Conservation (phyloP, 1,140 invertebrate species). For the Holcopasites calliopsidis region DNA sequence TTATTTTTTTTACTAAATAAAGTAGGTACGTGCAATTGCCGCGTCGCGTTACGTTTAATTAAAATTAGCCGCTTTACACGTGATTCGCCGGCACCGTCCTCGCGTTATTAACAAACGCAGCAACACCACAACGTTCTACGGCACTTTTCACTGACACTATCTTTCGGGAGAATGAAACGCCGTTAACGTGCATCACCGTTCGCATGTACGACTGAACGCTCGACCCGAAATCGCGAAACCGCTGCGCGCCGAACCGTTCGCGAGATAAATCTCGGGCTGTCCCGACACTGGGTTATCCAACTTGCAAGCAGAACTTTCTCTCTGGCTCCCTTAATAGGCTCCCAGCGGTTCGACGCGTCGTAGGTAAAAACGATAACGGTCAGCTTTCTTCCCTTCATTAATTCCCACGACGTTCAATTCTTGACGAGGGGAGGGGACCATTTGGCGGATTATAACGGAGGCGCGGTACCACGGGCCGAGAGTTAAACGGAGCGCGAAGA, state of each 20-base stretch:
- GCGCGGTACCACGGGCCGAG: slow-evolving; percentile 15
- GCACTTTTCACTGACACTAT: too few relatives aligned
- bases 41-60: not conserved
- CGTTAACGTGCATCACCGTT: not conserved
- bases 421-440: not conserved
- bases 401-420: too few relatives aligned
- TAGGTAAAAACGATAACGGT: not conserved
- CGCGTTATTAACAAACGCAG: too few relatives aligned
- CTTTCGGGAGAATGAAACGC: not conserved
- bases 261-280: not conserved
- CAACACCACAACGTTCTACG: too few relatives aligned
- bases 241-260: not conserved
- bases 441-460: slow-evolving; percentile 42
- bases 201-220: not conserved
- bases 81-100: too few relatives aligned
- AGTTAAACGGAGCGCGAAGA: too few relatives aligned
- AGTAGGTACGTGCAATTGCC: not conserved
- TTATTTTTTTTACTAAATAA: not conserved
- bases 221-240: not conserved
- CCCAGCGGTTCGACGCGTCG: not conserved
- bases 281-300: not conserved
- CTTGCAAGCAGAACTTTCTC: not conserved
- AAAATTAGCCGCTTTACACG: too few relatives aligned
- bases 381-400: slow-evolving; percentile 15
- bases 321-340: not conserved